Base-by-base conservation (phyloP, 1,140 invertebrate genomes). In the Leptinotarsa defecta region DNA sequence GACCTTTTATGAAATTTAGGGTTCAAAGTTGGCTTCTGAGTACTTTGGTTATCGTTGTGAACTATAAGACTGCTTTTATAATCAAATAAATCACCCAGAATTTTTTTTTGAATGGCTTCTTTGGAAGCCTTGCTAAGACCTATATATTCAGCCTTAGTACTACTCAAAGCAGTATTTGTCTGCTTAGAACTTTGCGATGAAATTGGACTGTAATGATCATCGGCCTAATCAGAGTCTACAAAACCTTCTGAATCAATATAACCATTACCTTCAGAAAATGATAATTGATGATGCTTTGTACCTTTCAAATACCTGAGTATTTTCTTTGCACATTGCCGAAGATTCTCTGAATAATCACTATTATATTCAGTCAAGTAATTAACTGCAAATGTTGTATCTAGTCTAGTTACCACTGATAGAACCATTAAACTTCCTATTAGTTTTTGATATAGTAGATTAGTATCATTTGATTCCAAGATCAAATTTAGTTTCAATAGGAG, bases 371-470 rank as follows among this genome's bases (percentile, higher is more conserved):
- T 83, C n/a, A 85, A 67, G n/a, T 78, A 71, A 71, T 74, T 81
- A 0, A 86, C 3, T 82, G 63, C 4, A 52, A 13, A 8, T 52
- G 17, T 52, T 17, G 11, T 13, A 13, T 52, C 49, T 52, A 4
- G 17, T 52, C 49, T 52, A 17, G 49, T 52, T 52, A 13, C 2
- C 49, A 13, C 49, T 52, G 49, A 52, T 52, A 52, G 49, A 52
- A 2, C 1, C 17, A 52, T 52, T 2, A 52, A 52, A 52, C 49
- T 52, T 4, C 49, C 27, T 87, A 76, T 17, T 83, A 85, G 8
- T 88, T 80, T 15, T 82, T 69, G 52, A 86, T 61, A 71, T 83
- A 81, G 76, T 83, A 88, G 20, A 75, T n/a, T 81, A 48, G 43
- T 75, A 72, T 62, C 82, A 74, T 15, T 22, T 62, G 13, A 74